Base-by-base conservation (phyloP, 2,113 vertebrate genomes). In the Cygnus atratus region DNA sequence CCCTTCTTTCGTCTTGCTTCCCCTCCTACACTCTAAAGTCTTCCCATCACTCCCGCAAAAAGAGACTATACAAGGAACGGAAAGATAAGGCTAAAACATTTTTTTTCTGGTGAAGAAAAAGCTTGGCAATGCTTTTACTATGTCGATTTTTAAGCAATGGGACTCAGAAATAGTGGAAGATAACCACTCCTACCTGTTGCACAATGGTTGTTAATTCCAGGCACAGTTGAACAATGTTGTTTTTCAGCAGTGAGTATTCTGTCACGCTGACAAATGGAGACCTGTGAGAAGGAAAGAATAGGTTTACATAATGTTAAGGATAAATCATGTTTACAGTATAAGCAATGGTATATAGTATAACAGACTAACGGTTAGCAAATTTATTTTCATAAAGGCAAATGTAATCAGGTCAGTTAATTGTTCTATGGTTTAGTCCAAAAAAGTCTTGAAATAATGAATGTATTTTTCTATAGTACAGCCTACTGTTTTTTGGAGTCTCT, bases 201-300 rank as follows among this genome's bases (percentile, higher is more conserved):
- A 99, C 99, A 72, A 99, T 99, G 96, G 99, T 98, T 88, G 98
- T 99, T 95, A 99, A 97, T 98, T 99, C 99, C 97, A 99, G 97
- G 98, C 99, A 99, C 98, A 99, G 98, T 98, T 99, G 99, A 97
- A 99, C 99, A 80, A 99, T 99, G 96, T 99, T 99, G 97, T 98
- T 99, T 98, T 99, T 99, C 97, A 99, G 98, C 97, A 99, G 97
- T 26, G 99, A 99, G 95, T 99, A 99, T 96, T 99, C 99, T 67
- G 99, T 98, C 98, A 99, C 99, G 9, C 98, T 99, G 97, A 99
- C 99, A 94, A 99, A 99, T 2, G 99, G 99, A 96, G 99, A 98
- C 98, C 99, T 99, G 98, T 29, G 93, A 91, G 25, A 91, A 59
- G 90, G 80, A 26, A 94, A 88, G 46, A 66, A 90, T 2, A 70